Evolutionary conservation across 2,113 vertebrate species (phyloP).

Genomic region (Laticauda colubrina): DNA sequence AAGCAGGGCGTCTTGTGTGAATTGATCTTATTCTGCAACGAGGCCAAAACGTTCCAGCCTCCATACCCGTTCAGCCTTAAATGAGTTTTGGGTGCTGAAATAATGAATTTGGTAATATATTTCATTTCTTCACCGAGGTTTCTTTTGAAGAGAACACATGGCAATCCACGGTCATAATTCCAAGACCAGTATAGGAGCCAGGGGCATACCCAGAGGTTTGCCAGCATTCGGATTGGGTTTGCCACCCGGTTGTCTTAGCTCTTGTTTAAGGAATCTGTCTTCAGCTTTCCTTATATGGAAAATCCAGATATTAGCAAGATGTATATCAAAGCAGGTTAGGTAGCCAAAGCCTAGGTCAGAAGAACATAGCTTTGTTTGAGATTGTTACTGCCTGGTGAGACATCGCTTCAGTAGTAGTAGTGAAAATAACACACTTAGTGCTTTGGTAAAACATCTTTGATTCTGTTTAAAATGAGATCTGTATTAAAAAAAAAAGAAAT

Average conservation of each 20-base stretch:
- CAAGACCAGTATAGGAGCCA: constrained; percentile 31
- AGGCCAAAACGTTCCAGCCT: constrained; percentile 9
- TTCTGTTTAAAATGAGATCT: constrained; percentile 19
- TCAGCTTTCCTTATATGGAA: constrained; percentile 26
- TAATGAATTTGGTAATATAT: constrained; percentile 34
- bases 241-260: constrained; percentile 1
- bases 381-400: constrained; percentile 2
- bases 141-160: constrained; percentile 27
- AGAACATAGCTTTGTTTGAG: constrained; percentile 32
- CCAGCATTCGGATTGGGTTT: constrained; percentile 26
- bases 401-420: constrained; percentile 30
- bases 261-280: constrained; percentile 43
- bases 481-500: constrained; percentile 4
- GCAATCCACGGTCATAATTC: constrained; percentile 36
- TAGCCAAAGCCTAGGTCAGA: background rate
- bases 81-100: constrained; percentile 50
- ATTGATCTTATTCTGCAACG: constrained; percentile 30
- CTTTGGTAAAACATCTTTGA: background rate
- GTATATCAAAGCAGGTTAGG: constrained; percentile 25
- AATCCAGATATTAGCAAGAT: background rate
- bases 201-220: constrained; percentile 8
- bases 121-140: constrained; percentile 30
- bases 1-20: constrained; percentile 10
- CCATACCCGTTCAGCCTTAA: constrained; percentile 49
- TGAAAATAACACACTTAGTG: constrained; percentile 13